Conservation (phyloP, 2,113 vertebrate genomes). For the Vanacampus margaritifer region DNA sequence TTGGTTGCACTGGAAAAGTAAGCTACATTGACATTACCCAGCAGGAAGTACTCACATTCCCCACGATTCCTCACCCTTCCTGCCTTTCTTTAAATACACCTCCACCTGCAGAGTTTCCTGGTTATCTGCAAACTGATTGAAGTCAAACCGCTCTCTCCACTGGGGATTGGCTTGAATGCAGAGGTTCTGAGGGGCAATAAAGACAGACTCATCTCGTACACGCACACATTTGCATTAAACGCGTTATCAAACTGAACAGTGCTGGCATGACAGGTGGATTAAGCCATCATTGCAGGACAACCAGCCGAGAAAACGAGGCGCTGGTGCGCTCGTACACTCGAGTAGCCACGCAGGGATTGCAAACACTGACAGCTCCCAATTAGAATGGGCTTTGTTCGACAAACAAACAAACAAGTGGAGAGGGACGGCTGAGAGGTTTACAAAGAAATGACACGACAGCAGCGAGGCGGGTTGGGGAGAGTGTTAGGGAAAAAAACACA, state of each 20-base stretch:
- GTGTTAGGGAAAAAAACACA: slow-evolving; percentile 58
- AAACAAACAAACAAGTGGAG: slow-evolving; percentile 77
- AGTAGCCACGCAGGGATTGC: slow-evolving; percentile 70
- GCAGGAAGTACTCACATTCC: slow-evolving; percentile 81
- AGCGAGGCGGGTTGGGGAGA: slow-evolving; percentile 42
- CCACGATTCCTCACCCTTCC: slow-evolving; percentile 86
- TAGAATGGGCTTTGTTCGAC: slow-evolving; percentile 79
- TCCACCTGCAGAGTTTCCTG: slow-evolving; percentile 91
- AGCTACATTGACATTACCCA: slow-evolving; percentile 33
- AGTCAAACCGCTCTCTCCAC: slow-evolving; percentile 97
- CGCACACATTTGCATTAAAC: slow-evolving; percentile 45
- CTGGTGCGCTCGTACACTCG: slow-evolving; percentile 56
- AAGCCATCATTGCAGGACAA: slow-evolving; percentile 54
- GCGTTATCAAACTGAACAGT: slow-evolving; percentile 52
- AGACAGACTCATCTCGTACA: slow-evolving; percentile 33
- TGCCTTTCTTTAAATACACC: slow-evolving; percentile 86
- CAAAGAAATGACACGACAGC: slow-evolving; percentile 71
- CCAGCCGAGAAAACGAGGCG: slow-evolving; percentile 47
- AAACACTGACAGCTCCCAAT: slow-evolving; percentile 78
- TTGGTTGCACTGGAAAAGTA: slow-evolving; percentile 18
- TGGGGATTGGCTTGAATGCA: slow-evolving; percentile 93
- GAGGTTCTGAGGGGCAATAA: slow-evolving; percentile 81
- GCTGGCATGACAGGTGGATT: slow-evolving; percentile 66
- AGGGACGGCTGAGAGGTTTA: slow-evolving; percentile 69
- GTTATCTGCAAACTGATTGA: slow-evolving; percentile 95